phyloP scores from a whole-genome alignment of 2,797 vertebrate species.

The Scyliorhinus canicula region DNA sequence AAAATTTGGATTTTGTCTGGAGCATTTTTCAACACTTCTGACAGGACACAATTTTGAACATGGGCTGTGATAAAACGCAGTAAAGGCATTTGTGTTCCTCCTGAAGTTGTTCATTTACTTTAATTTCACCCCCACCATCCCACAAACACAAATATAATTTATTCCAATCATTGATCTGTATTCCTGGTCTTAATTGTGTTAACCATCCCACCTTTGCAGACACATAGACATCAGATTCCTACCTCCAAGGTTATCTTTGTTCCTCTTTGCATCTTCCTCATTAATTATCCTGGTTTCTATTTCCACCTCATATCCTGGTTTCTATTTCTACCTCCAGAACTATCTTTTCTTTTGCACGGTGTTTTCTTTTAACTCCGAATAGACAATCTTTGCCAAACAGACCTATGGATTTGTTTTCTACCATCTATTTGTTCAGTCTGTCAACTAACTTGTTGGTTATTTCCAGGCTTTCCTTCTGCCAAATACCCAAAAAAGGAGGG shows the following conservation, averaged over 20 bases:
- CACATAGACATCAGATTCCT: neutral
- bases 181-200: neutral
- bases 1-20: neutral
- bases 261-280: neutral
- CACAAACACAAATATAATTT: constrained; percentile 6
- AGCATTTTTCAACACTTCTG: neutral
- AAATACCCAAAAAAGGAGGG: neutral
- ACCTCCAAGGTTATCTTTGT: neutral
- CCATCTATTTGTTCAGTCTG: neutral
- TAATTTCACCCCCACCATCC: neutral
- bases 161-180: neutral
- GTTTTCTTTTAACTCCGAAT: neutral
- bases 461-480: neutral
- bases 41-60: neutral
- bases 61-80: neutral
- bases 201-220: neutral
- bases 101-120: neutral
- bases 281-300: neutral
- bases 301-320: neutral
- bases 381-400: neutral
- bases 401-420: neutral
- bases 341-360: too few species aligned
- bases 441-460: neutral
- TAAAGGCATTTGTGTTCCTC: neutral
- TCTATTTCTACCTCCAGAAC: neutral